Conservation (phyloP, 2,797 vertebrate genomes). For the Erithacus rubecula region DNA sequence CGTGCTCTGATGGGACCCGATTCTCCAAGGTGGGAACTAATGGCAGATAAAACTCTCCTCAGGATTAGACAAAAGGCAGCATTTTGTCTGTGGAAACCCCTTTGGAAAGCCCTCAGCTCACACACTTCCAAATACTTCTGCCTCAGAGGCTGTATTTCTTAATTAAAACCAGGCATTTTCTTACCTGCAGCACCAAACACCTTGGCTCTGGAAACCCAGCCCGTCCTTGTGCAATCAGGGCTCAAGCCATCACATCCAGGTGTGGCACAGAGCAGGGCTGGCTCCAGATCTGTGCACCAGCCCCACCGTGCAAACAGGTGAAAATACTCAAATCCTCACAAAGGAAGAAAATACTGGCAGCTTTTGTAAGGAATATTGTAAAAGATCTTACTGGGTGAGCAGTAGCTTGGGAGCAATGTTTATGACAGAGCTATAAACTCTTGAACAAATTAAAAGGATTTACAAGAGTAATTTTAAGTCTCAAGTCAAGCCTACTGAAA, state of each 20-base stretch:
- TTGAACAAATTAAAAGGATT: conserved; percentile 72
- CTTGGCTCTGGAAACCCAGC: not conserved
- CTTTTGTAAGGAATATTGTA: not conserved
- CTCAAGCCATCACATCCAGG: not conserved
- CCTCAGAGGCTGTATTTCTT: not conserved
- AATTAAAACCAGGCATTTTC: not conserved
- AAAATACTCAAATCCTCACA: not conserved
- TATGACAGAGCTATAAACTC: conserved; percentile 64
- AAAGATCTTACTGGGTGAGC: not conserved
- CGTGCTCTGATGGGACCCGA: fast-evolving
- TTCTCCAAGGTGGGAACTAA: not conserved
- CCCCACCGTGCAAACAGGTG: not conserved
- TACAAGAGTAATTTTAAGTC: conserved; percentile 66
- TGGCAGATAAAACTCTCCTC: not conserved
- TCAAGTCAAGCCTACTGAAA: not conserved
- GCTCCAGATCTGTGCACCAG: not conserved
- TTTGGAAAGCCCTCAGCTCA: not conserved
- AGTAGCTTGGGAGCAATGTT: conserved; percentile 34
- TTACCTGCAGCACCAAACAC: conserved; percentile 16
- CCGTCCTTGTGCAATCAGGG: not conserved
- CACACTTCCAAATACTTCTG: not conserved
- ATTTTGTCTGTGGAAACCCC: fast-evolving
- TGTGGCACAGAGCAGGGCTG: not conserved
- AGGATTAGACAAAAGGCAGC: not conserved
- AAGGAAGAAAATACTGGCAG: not conserved